Conservation (phyloP, 1,140 invertebrate species). For the Temnothorax longispinosus region DNA sequence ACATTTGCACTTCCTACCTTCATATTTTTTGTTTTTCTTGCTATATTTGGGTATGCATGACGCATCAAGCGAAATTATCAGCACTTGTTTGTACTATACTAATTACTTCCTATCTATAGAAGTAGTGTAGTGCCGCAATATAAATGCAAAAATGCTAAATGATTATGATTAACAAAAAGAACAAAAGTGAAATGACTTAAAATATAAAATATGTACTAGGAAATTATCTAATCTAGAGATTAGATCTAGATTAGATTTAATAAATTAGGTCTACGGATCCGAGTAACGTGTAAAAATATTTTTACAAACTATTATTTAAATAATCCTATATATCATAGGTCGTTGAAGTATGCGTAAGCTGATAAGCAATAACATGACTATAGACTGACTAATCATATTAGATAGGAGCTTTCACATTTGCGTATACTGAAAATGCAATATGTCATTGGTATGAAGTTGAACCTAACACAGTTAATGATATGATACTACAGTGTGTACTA, state of each 20-base stretch:
- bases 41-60: constrained; percentile 57
- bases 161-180: constrained; percentile 18
- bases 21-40: constrained; percentile 40
- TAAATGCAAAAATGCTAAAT: not conserved
- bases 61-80: constrained; percentile 17
- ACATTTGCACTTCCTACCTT: constrained; percentile 16
- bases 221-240: not conserved
- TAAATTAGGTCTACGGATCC: not conserved
- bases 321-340: constrained; percentile 14
- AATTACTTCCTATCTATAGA: constrained; percentile 33
- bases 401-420: not conserved
- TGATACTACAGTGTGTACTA: not conserved
- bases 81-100: constrained; percentile 49
- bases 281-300: not conserved
- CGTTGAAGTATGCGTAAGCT: constrained; percentile 19
- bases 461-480: not conserved
- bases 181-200: not conserved
- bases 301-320: constrained; percentile 12
- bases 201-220: not conserved
- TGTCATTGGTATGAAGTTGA: not conserved
- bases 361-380: constrained; percentile 40
- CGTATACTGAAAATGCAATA: not conserved
- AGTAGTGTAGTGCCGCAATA: constrained; percentile 5
- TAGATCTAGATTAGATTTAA: too few relatives aligned
- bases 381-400: constrained; percentile 7